phyloP scores from a whole-genome alignment of 2,797 vertebrate genomes.

The Sarcophilus harrisii region DNA sequence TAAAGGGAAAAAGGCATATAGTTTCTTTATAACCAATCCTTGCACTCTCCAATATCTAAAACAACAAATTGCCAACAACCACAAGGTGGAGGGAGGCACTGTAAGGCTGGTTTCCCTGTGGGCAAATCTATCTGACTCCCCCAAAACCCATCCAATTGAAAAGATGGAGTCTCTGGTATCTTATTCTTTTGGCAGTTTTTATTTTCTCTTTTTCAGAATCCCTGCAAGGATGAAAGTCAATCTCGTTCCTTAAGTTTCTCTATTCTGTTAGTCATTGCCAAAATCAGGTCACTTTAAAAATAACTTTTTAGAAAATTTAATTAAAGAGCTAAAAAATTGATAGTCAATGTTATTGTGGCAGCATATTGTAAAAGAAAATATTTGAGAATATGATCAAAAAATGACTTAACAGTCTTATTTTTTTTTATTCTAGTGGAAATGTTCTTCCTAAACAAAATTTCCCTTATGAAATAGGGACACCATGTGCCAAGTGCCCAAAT shows the following conservation, averaged over 20 bases:
- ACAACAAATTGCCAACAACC: background rate
- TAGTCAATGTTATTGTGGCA: background rate
- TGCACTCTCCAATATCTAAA: background rate
- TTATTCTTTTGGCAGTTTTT: background rate
- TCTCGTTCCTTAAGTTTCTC: background rate
- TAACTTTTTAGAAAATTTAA: background rate
- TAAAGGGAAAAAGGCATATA: background rate
- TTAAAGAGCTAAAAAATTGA: background rate
- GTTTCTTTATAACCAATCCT: background rate
- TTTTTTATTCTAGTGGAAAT: constrained; percentile 87
- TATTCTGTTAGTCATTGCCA: background rate
- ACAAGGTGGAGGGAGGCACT: background rate
- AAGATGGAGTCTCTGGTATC: background rate
- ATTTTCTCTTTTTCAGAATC: background rate
- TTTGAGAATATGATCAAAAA: background rate
- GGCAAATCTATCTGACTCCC: background rate
- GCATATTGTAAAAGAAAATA: background rate
- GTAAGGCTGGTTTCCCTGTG: background rate
- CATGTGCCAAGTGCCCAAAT: constrained; percentile 86
- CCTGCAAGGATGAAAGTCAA: background rate
- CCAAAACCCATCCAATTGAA: background rate
- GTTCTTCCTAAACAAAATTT: constrained; percentile 46
- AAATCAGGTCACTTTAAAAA: background rate
- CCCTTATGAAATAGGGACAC: constrained; percentile 83
- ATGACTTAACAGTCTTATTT: constrained; percentile 21